Conservation (phyloP, 2,113 vertebrate genomes). For the Motacilla alba region DNA sequence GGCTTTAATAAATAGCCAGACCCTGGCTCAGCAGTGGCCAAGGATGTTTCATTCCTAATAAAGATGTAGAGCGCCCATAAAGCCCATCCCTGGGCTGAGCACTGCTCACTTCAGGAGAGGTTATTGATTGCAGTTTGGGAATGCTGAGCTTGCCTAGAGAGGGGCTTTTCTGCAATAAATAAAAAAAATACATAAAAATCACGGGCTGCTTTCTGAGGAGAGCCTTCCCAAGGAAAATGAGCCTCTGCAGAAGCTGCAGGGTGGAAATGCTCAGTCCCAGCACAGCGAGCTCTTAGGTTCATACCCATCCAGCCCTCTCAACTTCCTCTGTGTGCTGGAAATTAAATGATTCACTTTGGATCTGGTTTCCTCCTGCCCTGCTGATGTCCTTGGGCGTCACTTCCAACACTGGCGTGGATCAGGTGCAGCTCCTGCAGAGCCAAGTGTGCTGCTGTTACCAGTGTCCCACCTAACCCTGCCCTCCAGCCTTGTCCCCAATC, state of each 20-base stretch:
- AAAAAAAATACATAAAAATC: not conserved
- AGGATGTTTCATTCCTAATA: not conserved
- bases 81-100: not conserved
- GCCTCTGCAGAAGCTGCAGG: not conserved
- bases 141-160: not conserved
- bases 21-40: not conserved
- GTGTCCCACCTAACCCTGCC: not conserved
- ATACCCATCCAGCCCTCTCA: not conserved
- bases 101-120: not conserved
- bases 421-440: not conserved
- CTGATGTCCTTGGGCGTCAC: not conserved
- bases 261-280: not conserved
- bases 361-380: not conserved
- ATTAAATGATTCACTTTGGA: not conserved
- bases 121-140: not conserved
- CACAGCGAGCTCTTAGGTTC: not conserved
- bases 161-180: not conserved
- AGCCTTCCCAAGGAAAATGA: not conserved
- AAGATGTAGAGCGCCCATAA: not conserved
- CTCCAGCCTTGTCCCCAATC: accelerated
- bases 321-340: not conserved
- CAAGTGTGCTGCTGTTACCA: not conserved
- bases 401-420: not conserved
- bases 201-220: not conserved
- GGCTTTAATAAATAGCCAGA: not conserved